These are phyloP conservation scores for Myiothlypis chrysogaster DNA, from an alignment of 2,797 vertebrate species.

Conservation along the genomic window DNA sequence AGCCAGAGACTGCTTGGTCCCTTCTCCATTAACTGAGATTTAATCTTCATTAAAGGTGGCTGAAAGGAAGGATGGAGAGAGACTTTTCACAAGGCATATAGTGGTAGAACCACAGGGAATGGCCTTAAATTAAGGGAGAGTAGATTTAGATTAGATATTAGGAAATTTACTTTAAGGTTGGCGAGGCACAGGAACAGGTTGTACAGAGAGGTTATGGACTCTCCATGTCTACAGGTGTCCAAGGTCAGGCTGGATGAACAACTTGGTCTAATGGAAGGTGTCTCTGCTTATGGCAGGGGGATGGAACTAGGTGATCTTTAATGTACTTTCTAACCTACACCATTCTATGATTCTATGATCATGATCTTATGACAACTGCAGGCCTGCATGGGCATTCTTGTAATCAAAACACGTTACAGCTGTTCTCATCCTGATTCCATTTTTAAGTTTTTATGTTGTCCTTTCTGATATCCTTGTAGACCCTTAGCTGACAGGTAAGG, in stretches of 20 bases:
- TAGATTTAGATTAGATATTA: not conserved
- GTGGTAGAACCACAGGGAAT: not conserved
- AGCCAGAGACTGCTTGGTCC: not conserved
- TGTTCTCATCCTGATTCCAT: not conserved
- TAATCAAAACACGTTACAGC: not conserved
- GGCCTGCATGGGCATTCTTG: not conserved
- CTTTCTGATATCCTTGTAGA: not conserved
- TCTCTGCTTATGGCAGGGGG: not conserved
- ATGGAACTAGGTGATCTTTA: not conserved
- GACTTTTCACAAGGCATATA: not conserved
- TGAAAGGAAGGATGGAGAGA: not conserved
- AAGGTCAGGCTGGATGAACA: not conserved
- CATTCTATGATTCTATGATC: not conserved
- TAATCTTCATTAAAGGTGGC: not conserved
- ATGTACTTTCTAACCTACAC: not conserved
- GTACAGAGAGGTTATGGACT: not conserved
- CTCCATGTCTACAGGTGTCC: not conserved
- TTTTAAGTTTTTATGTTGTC: not conserved
- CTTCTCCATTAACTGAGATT: not conserved
- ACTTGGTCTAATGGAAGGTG: not conserved
- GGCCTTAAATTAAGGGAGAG: not conserved
- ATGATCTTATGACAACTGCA: not conserved
- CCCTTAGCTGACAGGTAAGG: not conserved
- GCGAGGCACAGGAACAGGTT: not conserved
- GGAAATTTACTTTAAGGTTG: not conserved